Percentiles rank a stretch among this genome's conserved stretches.
phyloP scores from a whole-genome alignment of 2,113 vertebrate species.

The Plotosus lineatus region DNA sequence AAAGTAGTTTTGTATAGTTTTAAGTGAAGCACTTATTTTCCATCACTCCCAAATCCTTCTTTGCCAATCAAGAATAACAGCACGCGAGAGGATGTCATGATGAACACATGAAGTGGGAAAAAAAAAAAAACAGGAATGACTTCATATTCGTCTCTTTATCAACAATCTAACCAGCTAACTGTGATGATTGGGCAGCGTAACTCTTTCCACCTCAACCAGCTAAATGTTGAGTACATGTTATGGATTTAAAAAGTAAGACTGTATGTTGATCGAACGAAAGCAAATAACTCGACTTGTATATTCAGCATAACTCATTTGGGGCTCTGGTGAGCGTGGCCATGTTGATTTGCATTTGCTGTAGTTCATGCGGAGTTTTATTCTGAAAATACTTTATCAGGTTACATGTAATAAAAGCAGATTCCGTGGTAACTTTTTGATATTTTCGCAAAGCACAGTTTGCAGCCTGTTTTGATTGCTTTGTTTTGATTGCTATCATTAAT shows the following conservation, averaged over 20 bases:
- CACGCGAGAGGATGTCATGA: too few species aligned
- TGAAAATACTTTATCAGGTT: not conserved
- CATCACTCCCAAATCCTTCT: not conserved
- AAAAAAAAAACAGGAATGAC: too few species aligned
- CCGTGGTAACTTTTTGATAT: not conserved
- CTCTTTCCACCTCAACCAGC: not conserved
- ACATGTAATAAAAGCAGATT: too few species aligned
- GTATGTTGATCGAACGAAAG: not conserved
- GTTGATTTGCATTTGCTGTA: not conserved
- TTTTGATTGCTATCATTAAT: not conserved
- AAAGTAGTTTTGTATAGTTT: not conserved
- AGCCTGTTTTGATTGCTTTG: not conserved
- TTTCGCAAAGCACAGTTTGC: not conserved
- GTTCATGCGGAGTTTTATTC: not conserved
- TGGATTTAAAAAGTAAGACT: not conserved
- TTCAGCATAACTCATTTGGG: not conserved
- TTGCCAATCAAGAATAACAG: not conserved
- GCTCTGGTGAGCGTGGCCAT: not conserved
- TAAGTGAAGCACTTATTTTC: not conserved
- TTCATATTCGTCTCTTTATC: not conserved
- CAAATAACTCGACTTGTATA: not conserved
- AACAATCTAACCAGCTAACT: not conserved
- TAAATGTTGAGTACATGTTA: not conserved
- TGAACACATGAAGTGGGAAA: not conserved
- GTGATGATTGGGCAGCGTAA: not conserved